These are phyloP conservation scores for Ophiodon elongatus DNA, from an alignment of 2,113 vertebrate genomes.

Conservation along the genomic window DNA sequence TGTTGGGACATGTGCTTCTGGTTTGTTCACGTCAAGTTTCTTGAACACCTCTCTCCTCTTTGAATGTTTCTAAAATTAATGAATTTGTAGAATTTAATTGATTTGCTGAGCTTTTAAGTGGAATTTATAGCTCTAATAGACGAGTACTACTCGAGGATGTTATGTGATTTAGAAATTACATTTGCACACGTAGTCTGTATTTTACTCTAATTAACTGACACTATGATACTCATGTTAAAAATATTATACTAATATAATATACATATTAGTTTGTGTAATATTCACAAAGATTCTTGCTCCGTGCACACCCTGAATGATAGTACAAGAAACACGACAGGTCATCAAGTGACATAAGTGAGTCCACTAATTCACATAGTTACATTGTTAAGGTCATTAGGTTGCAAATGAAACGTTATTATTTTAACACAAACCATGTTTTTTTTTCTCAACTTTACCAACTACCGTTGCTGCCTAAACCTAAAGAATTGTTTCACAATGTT, in stretches of 20 bases:
- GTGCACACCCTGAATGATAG: neutral
- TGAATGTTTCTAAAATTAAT: neutral
- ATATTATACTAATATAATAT: neutral
- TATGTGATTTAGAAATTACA: neutral
- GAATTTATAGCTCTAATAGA: neutral
- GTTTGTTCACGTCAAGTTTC: neutral
- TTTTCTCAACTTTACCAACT: no score
- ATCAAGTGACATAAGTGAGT: no score
- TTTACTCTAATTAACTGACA: neutral
- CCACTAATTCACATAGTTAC: no score
- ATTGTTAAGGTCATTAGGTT: no score
- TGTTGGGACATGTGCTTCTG: neutral
- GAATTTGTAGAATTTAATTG: neutral
- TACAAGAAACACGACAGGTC: no score
- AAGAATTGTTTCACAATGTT: no score
- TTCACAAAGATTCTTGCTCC: neutral
- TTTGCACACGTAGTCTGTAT: neutral
- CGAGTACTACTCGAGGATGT: no score
- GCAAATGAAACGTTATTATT: no score
- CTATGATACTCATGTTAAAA: neutral
- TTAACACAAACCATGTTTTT: no score
- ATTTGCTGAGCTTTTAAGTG: neutral
- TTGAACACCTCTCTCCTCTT: neutral
- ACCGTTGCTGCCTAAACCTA: no score
- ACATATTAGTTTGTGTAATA: neutral